These are phyloP conservation scores for Phocides pigmalion DNA, from an alignment of 1,140 invertebrate genomes.

Conservation along the genomic window DNA sequence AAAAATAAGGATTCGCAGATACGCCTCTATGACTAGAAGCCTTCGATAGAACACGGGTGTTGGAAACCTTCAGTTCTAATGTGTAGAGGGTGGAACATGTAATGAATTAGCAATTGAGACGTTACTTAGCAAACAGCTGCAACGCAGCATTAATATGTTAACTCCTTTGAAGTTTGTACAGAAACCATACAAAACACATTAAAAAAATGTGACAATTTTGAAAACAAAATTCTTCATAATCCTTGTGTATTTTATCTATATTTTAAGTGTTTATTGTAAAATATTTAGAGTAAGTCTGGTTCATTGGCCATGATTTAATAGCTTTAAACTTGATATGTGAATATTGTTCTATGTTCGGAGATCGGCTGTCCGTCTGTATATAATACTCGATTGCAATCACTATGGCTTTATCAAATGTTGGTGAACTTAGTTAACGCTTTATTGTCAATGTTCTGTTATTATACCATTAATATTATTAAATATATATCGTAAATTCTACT, in stretches of 20 bases:
- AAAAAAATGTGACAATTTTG: too few species aligned
- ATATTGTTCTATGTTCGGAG: slow-evolving; percentile 48
- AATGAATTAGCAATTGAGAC: too few species aligned
- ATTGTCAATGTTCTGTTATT: slow-evolving; percentile 81
- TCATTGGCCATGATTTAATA: slow-evolving; percentile 74
- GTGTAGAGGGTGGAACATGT: too few species aligned
- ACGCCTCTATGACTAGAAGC: too few species aligned
- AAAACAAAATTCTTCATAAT: too few species aligned
- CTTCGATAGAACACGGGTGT: too few species aligned
- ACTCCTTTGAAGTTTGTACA: too few species aligned
- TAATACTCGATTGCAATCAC: slow-evolving; percentile 68
- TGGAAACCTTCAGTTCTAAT: too few species aligned
- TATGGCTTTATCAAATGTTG: slow-evolving; percentile 77
- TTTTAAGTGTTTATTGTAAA: slow-evolving; percentile 51
- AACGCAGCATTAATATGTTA: too few species aligned
- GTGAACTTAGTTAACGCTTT: slow-evolving; percentile 76
- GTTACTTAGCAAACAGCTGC: too few species aligned
- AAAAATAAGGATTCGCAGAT: too few species aligned
- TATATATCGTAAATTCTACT: slow-evolving; percentile 82
- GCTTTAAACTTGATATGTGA: slow-evolving; percentile 74
- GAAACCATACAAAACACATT: too few species aligned
- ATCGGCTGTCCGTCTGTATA: slow-evolving; percentile 61
- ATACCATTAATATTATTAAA: slow-evolving; percentile 78
- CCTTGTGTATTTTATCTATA: background rate
- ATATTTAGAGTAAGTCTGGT: slow-evolving; percentile 72